phyloP scores from a whole-genome alignment of 1,140 invertebrate genomes.

The Brachionus rubens region DNA sequence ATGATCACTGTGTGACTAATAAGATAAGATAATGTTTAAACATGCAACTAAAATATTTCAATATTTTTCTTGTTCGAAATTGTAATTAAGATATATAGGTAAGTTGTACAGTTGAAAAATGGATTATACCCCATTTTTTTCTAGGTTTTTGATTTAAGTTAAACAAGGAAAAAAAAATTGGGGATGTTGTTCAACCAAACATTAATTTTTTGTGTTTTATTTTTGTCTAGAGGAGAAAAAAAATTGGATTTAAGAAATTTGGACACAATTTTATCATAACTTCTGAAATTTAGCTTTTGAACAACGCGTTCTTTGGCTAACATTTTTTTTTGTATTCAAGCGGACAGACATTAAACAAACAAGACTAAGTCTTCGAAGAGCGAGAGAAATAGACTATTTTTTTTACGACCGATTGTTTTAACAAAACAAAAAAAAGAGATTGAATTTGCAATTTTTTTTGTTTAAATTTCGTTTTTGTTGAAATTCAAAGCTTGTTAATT shows the following conservation, averaged over 20 bases:
- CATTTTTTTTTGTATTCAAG: too few relatives aligned
- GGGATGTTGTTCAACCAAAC: conserved; percentile 32
- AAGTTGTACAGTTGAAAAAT: conserved; percentile 32
- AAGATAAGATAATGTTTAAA: conserved; percentile 24
- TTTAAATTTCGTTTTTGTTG: not conserved
- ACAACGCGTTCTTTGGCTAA: too few relatives aligned
- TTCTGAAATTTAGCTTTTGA: too few relatives aligned
- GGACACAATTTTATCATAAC: too few relatives aligned
- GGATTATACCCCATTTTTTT: conserved; percentile 12
- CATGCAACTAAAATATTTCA: conserved; percentile 34
- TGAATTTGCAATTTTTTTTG: too few relatives aligned
- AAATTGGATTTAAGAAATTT: not conserved
- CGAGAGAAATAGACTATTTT: too few relatives aligned
- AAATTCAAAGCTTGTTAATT: conserved; percentile 12
- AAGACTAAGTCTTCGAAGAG: too few relatives aligned
- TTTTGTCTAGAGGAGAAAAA: conserved; percentile 16
- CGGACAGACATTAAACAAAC: too few relatives aligned
- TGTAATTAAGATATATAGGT: conserved; percentile 29
- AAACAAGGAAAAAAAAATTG: conserved; percentile 20
- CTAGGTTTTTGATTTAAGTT: not conserved
- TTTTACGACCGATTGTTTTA: too few relatives aligned
- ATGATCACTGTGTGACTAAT: conserved; percentile 31
- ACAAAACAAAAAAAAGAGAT: too few relatives aligned
- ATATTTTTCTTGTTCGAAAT: conserved; percentile 1
- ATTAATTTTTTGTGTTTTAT: conserved; percentile 2